Evolutionary conservation across 2,888 invertebrate species (phyloP), one percentile per base, ranked within the genome.

Genomic region (Athalia circularis): DNA sequence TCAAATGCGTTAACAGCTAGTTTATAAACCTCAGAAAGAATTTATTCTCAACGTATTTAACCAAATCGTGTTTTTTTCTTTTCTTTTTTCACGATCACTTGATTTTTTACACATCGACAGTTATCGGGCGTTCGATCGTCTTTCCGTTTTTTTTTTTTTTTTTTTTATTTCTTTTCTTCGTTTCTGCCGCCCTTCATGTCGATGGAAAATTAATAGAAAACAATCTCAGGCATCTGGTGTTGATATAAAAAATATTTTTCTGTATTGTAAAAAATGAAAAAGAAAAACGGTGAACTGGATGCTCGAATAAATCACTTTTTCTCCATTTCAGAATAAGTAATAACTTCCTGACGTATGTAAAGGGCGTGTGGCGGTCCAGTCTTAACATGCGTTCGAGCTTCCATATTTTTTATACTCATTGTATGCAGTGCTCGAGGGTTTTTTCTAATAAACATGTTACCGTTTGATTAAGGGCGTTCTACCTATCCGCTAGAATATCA

Each of bases 1-100:
- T 48, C 77, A 61, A 76, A 77, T 80, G 74, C 80, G 80, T 85
- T 85, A 85, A 84, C 82, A 80, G 85, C 80, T 82, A 81, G 81
- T 82, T 82, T 81, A 81, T 76, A 59, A 62, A 70, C 65, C 79
- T 82, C 81, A 5, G 62, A 15, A 5, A 62, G 62, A 15, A 57
- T 72, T 72, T 57, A 9, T 72, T 72, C 11, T 59, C 45, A 72
- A 59, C 59, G 72, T 72, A 72, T 47, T 72, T 59, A 72, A 72
- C 57, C 59, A 59, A 72, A 72, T 72, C 45, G 13, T 43, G 5
- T 45, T 57, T 65, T 47, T 47, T 45, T 59, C 47, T 8, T 29
- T 1, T 9, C 3, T 54, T 11, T 5, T 29, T 68, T 11, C 3
- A 54, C 15, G n/a, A 29, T 29, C 29, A 29, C 29, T 29, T 29